phyloP scores from a whole-genome alignment of 2,888 invertebrate genomes.

The Ecdyonurus torrentis region DNA sequence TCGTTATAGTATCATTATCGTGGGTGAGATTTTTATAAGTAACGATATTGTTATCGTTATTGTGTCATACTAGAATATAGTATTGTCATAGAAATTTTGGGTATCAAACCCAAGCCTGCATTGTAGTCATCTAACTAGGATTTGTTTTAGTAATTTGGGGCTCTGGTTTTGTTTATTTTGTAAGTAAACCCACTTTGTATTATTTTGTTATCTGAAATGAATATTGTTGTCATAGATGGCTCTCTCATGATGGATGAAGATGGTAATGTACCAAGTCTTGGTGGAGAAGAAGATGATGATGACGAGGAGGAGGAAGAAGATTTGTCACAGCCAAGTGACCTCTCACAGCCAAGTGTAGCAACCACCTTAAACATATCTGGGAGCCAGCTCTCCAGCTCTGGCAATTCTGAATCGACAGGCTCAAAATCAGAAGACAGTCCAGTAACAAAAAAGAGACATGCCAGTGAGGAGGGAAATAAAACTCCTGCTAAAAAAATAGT shows the following conservation, averaged over 20 bases:
- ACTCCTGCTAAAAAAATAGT: constrained; percentile 41
- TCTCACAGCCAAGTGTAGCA: no score
- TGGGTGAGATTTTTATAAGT: no score
- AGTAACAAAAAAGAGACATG: constrained; percentile 11
- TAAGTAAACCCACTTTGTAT: no score
- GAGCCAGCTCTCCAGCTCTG: constrained; percentile 6
- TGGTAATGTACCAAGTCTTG: neutral
- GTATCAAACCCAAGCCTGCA: no score
- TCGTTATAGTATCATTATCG: no score
- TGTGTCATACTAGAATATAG: no score
- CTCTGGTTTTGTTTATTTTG: no score
- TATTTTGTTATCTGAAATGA: no score
- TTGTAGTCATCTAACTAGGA: no score
- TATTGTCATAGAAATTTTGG: no score
- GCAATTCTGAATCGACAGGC: constrained; percentile 7
- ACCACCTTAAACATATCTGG: neutral
- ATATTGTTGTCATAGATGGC: neutral
- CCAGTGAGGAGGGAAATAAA: constrained; percentile 18
- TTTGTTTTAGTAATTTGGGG: no score
- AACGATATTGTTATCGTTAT: no score
- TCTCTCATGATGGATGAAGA: neutral
- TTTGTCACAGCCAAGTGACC: neutral
- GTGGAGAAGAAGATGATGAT: neutral
- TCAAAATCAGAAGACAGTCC: constrained; percentile 20
- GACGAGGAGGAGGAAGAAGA: neutral